phyloP scores from a whole-genome alignment of 2,888 invertebrate species.

The Clostera curtula region DNA sequence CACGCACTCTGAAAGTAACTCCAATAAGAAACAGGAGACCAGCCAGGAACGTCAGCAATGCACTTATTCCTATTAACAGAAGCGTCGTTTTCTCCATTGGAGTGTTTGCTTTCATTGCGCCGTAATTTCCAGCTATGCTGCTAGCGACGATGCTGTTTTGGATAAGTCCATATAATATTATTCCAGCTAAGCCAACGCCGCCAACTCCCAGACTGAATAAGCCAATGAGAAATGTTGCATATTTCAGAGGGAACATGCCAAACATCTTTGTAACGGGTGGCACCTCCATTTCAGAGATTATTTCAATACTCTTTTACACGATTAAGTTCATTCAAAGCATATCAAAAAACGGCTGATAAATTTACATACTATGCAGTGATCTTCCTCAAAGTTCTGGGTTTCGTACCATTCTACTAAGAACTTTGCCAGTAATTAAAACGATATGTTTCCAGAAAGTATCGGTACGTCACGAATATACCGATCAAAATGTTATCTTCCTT shows the following conservation, averaged over 20 bases:
- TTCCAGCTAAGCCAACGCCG: constrained; percentile 1
- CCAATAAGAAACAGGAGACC: neutral
- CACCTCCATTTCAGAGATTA: too few relatives aligned
- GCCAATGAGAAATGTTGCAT: neutral
- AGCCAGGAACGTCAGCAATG: neutral
- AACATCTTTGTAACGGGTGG: neutral
- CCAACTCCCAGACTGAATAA: neutral
- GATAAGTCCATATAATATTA: constrained; percentile 1
- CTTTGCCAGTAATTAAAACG: too few relatives aligned
- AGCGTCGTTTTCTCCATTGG: neutral
- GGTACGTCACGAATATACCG: too few relatives aligned
- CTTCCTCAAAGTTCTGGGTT: too few relatives aligned
- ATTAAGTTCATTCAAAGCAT: too few relatives aligned
- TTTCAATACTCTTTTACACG: too few relatives aligned
- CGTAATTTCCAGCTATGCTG: neutral
- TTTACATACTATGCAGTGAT: too few relatives aligned
- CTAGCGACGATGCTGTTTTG: neutral
- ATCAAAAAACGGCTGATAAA: too few relatives aligned
- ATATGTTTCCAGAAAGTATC: too few relatives aligned
- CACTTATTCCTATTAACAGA: neutral
- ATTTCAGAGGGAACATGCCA: neutral
- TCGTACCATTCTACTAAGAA: too few relatives aligned
- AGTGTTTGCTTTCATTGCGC: neutral
- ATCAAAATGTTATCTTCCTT: too few relatives aligned
- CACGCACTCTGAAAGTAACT: neutral